These are phyloP conservation scores for Gonocerus acuteangulatus DNA, from an alignment of 2,888 invertebrate genomes.

Conservation along the genomic window DNA sequence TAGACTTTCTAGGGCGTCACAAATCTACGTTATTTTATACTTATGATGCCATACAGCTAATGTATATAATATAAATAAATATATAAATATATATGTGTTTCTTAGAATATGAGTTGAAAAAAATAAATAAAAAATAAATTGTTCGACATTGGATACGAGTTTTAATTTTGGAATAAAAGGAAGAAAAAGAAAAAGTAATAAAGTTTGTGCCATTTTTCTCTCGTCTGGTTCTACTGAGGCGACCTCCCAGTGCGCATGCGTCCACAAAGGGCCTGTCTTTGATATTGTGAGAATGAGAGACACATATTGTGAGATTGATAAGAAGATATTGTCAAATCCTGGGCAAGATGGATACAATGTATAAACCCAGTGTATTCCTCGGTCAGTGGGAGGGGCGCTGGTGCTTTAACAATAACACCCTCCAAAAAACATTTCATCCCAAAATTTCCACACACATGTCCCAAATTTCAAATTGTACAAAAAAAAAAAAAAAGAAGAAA, in stretches of 20 bases:
- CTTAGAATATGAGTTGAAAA: constrained; percentile 5
- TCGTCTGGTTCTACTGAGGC: constrained; percentile 11
- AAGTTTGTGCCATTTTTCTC: constrained; percentile 18
- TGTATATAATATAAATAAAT: constrained; percentile 1
- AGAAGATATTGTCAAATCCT: too few species aligned
- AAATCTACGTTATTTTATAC: neutral
- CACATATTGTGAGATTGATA: too few species aligned
- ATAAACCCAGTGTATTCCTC: too few species aligned
- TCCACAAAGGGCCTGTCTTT: neutral
- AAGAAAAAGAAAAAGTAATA: neutral
- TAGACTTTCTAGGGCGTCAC: constrained; percentile 5
- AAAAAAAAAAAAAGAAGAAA: too few species aligned
- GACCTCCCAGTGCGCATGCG: constrained; percentile 16
- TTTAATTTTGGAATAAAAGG: neutral
- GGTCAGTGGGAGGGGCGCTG: too few species aligned
- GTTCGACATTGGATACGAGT: constrained; percentile 10
- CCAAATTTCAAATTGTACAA: too few species aligned
- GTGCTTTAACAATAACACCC: too few species aligned
- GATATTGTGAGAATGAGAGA: neutral
- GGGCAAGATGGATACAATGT: too few species aligned
- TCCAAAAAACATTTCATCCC: too few species aligned
- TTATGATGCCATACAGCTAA: constrained; percentile 20
- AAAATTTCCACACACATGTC: too few species aligned
- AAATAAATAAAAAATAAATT: too few species aligned
- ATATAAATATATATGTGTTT: neutral